Conservation (phyloP, 2,888 invertebrate species). For the Hydroisotoma schaefferi region DNA sequence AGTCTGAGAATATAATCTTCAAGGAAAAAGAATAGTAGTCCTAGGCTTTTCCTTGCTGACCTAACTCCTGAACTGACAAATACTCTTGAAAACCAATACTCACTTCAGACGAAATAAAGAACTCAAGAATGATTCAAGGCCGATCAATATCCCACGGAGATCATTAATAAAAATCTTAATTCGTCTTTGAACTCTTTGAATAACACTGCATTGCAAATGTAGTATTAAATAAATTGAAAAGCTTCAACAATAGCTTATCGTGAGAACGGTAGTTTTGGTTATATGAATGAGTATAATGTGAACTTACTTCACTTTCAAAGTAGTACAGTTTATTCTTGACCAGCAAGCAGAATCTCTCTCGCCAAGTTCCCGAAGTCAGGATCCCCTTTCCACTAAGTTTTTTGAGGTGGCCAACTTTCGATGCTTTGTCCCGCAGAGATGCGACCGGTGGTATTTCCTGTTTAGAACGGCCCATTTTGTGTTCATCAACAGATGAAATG, state of each 20-base stretch:
- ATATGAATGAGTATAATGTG: not conserved
- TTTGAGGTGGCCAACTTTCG: conserved; percentile 40
- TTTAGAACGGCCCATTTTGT: conserved; percentile 28
- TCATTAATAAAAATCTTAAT: too few relatives aligned
- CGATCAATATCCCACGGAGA: too few relatives aligned
- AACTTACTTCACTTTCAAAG: conserved; percentile 43
- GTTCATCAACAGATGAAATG: conserved; percentile 4
- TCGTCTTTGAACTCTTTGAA: too few relatives aligned
- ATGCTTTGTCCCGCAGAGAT: conserved; percentile 35
- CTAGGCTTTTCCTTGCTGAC: too few relatives aligned
- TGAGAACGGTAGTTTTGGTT: not conserved
- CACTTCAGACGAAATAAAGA: too few relatives aligned
- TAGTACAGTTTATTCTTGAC: conserved; percentile 43
- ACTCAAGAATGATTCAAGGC: too few relatives aligned
- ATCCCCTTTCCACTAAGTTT: conserved; percentile 45
- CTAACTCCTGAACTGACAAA: too few relatives aligned
- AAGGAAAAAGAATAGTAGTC: too few relatives aligned
- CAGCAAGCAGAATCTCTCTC: conserved; percentile 40
- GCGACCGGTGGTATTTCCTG: conserved; percentile 40
- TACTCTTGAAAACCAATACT: too few relatives aligned
- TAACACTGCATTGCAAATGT: too few relatives aligned
- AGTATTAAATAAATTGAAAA: too few relatives aligned
- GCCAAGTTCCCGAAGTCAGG: conserved; percentile 44
- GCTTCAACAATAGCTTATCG: not conserved
- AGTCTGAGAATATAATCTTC: too few relatives aligned